Evolutionary conservation across 2,888 invertebrate genomes (phyloP), one percentile per base, ranked within the genome.

Genomic region (Drosophila tanythrix): DNA sequence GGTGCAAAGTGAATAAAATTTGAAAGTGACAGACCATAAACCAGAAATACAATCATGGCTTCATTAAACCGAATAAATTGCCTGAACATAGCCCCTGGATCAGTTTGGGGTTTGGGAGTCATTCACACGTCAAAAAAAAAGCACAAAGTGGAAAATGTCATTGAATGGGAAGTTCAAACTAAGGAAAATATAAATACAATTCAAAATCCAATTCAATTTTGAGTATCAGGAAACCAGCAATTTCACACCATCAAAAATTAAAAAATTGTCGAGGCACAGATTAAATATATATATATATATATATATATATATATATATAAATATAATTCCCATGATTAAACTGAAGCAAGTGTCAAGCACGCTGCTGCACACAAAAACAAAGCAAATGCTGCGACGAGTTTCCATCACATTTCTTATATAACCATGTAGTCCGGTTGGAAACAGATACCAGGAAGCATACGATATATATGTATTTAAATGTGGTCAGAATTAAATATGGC

Each of bases 281-380:
- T 13, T 15, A 15, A 7, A 21, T 36, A 25, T 51, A 1, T 27
- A 35, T 1, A n/a, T 31, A 36, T 13, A 36, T 35, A 48, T 43
- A 57, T 21, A 21, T 64, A 25, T 38, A 46, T 27, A 29, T 15
- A 60, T 11, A 46, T 31, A 31, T 10, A 31, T 29, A 7, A 31
- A 10, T 31, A 60, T 70, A 58, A 71, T 82, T 82, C 82, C 79
- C 82, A 82, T 76, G 74, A 67, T 68, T 35, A 18, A 21, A 48
- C 13, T 60, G 62, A 61, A 71, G 62, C 76, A 55, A 70, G 51
- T 52, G 66, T 58, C 31, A 18, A 51, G 56, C 40, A 36, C 38
- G 35, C 21, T 21, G 21, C 21, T 21, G 21, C 21, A 21, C 21
- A 21, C 53, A n/a, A 21, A 65, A 59, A 51, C 25, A 53, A 60